phyloP scores from a whole-genome alignment of 2,888 invertebrate genomes.

The Caradrina kadenii region DNA sequence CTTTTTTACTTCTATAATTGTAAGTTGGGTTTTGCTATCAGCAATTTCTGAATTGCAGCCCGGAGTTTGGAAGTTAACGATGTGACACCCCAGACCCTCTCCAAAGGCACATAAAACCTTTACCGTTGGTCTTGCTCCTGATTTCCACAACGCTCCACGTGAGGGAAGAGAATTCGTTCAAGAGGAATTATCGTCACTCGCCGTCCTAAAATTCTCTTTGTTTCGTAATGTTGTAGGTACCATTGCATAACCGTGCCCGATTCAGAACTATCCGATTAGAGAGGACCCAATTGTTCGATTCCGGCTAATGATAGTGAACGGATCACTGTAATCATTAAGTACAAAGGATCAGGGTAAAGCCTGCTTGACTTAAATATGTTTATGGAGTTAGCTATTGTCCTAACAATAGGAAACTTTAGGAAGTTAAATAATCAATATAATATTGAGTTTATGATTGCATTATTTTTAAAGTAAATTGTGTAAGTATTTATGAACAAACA shows the following conservation, averaged over 20 bases:
- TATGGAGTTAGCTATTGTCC: neutral
- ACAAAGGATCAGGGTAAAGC: conserved; percentile 2
- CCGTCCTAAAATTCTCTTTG: conserved; percentile 4
- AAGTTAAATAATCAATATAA: neutral
- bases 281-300: neutral
- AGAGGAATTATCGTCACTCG: neutral
- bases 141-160: no score
- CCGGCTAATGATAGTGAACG: conserved; percentile 12
- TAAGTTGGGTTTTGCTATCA: no score
- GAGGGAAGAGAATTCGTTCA: no score
- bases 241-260: conserved; percentile 31
- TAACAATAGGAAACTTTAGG: neutral
- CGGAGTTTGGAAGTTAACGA: no score
- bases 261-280: conserved; percentile 19
- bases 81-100: no score
- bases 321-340: neutral
- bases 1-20: no score
- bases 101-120: no score
- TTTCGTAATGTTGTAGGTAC: neutral
- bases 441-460: no score
- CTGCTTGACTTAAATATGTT: neutral
- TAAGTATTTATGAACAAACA: no score
- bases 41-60: no score
- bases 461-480: no score
- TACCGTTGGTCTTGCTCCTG: no score